Base-by-base conservation (phyloP, 1,140 invertebrate genomes). In the Pygmarrhopalites habei region DNA sequence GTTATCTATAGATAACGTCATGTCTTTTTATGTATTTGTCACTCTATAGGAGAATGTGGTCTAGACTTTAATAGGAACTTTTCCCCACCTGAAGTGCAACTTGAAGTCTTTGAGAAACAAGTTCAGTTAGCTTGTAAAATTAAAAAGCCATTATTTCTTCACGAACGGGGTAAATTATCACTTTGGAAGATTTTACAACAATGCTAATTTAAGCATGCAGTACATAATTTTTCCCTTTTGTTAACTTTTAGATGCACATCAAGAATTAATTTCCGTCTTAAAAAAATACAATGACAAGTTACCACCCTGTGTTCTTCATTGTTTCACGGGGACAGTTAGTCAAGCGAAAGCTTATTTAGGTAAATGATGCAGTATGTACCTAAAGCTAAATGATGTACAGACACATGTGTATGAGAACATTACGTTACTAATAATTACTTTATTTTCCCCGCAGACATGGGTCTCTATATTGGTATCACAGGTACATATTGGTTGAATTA, bases 61-160 rank as follows among this genome's bases (percentile, higher is more conserved):
- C 80, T 96, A 60, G 93, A 97, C 79, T 96, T 93, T 75, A 92
- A 89, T 77, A 84, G 92, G 73, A 91, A 95, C 76, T 95, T 95
- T 76, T 94, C 91, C 10, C 88, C 93, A 67, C 89, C 88, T 10
- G 84, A 86, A 58, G 83, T 86, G 66, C 93, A 97, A 77, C 80
- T 86, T 66, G 80, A 85, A 68, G 92, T 92, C 25, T 95, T 96
- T 78, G 85, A 88, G 71, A 87, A 91, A 76, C 92, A 95, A 81
- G 82, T 92, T 65, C 83, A 89, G 73, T 78, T 96, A 65, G 92
- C 93, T 35, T 89, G 89, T 73, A 82, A 86, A 69, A 76, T 95
- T 14, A 83, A 85, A 58, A 95, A 94, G 74, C 90, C 93, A n/a
- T 75, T 96, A 21, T 85, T 94, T 70, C 82, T 96, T 23, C 92